Base-by-base conservation (phyloP, 2,888 invertebrate species). In the Drosophila yooni region DNA sequence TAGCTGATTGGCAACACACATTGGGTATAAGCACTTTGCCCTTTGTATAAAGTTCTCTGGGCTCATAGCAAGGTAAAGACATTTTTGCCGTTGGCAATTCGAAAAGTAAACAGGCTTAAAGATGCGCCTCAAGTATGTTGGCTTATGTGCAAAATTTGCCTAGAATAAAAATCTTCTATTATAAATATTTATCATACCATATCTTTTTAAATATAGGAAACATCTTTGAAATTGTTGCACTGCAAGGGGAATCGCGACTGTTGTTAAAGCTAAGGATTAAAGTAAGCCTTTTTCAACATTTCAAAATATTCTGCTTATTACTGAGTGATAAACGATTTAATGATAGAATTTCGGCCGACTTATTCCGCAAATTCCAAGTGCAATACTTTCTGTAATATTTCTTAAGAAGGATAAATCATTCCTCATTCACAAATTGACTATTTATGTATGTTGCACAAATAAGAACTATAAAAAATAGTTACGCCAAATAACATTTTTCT, bases 1-100 rank as follows among this genome's bases (percentile, higher is more conserved):
- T 67, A 53, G 70, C 89, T 81, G 84, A 89, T 85, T 89, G 84
- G 79, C 86, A 84, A 66, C 82, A 65, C 82, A 65, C 75, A 57
- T 69, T 65, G 56, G 51, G 53, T 43, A 38, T 29, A 50, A n/a
- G 66, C 27, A 31, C 34, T 29, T 51, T 52, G 48, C 50, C 27
- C n/a, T 50, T 48, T 69, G 60, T 40, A 31, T 8, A 48, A 59
- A 31, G 60, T 51, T 53, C 25, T 33, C 31, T 31, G 33, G 33
- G 21, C 40, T 54, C 65, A 48, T 31, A 40, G 3, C 36, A 74
- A 71, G 67, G 36, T 57, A 57, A 63, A 31, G 25, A 53, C 53
- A 38, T 46, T 64, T 53, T 40, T 25, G 57, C 75, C 80, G 51
- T 3, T 36, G 80, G 80, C 76, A 64, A 58, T 58, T 18, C 33